phyloP scores from a whole-genome alignment of 2,113 vertebrate species.

The Myanophis thanlyinensis region DNA sequence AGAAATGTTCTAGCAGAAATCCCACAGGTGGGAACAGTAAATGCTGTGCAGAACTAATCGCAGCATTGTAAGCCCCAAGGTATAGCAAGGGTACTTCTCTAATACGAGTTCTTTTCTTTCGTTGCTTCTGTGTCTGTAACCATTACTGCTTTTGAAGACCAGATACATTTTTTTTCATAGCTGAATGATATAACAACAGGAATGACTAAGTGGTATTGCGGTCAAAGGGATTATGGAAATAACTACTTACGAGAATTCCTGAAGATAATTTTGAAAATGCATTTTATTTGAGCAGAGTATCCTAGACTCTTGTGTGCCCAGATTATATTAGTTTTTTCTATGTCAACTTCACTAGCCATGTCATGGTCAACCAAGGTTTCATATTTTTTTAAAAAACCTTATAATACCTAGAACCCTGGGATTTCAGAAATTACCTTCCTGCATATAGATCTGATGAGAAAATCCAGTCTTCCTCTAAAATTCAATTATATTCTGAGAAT shows the following conservation, averaged over 20 bases:
- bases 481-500: neutral
- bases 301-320: neutral
- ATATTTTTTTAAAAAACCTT: neutral
- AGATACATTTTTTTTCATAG: neutral
- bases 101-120: neutral
- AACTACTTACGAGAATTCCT: neutral
- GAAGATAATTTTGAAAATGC: neutral
- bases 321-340: neutral
- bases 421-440: neutral
- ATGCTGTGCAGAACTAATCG: neutral
- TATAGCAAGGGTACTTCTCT: neutral
- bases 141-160: neutral
- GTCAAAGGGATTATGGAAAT: neutral
- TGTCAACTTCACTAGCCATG: too few relatives aligned
- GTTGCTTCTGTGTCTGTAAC: neutral
- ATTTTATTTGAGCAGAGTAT: neutral
- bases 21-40: neutral
- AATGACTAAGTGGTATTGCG: neutral
- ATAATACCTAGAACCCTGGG: neutral
- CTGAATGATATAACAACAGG: neutral
- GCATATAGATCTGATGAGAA: neutral
- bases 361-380: neutral
- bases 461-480: neutral
- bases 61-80: neutral
- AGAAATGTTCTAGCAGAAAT: neutral